phyloP scores from a whole-genome alignment of 92 coral and sea anemone genomes.

The Paramuricea clavata region DNA sequence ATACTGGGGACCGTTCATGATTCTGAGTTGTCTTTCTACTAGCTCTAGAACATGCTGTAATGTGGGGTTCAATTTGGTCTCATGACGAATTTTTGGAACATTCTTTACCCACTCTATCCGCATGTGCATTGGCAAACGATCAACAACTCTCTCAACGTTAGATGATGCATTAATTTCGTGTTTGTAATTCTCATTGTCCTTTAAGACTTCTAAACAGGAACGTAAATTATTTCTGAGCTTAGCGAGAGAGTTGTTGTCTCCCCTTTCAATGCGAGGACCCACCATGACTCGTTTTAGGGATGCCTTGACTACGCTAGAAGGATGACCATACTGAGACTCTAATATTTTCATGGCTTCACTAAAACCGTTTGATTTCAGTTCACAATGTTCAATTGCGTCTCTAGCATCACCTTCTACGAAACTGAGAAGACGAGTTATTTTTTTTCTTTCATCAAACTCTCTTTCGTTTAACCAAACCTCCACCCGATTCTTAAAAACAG shows the following conservation, averaged over 20 bases:
- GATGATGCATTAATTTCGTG: too few relatives aligned
- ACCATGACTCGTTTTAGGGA: constrained; percentile 3
- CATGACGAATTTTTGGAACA: constrained; percentile 45
- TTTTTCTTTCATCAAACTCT: constrained; percentile 60
- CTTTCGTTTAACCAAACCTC: constrained; percentile 60
- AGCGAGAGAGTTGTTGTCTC: constrained; percentile 41
- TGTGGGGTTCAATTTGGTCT: constrained; percentile 33
- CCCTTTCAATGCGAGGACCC: too few relatives aligned
- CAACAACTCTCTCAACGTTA: constrained; percentile 38
- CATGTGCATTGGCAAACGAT: constrained; percentile 48
- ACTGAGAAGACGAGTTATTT: constrained; percentile 54
- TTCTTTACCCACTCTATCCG: constrained; percentile 62
- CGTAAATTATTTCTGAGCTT: constrained; percentile 45
- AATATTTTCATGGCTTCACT: constrained; percentile 58
- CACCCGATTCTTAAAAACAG: constrained; percentile 50
- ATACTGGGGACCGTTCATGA: too few relatives aligned
- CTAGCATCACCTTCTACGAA: constrained; percentile 65
- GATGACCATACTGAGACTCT: too few relatives aligned
- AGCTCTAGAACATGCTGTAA: constrained; percentile 35
- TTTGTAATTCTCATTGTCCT: constrained; percentile 42
- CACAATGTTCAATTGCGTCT: too few relatives aligned
- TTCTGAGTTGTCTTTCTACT: constrained; percentile 30
- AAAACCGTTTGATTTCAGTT: constrained; percentile 56
- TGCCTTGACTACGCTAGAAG: constrained; percentile 60
- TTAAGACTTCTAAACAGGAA: constrained; percentile 36